Evolutionary conservation across 2,888 invertebrate genomes (phyloP), one percentile per base, ranked within the genome.

Genomic region (Celastrina argiolus): DNA sequence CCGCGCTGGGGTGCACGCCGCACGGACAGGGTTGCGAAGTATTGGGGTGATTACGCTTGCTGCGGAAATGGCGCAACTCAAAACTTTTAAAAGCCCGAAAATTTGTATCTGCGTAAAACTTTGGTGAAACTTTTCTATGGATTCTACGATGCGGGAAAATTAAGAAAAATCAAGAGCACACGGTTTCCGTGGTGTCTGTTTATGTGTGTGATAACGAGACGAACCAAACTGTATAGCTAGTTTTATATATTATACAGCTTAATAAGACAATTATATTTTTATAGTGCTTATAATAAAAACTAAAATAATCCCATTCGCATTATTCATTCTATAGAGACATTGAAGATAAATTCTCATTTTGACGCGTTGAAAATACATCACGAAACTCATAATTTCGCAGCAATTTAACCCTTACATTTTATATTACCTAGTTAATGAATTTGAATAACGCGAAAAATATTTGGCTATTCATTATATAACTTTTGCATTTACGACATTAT

Each of bases 1-100:
- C 81, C 78, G 74, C 76, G 78, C 75, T 71, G 78, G 80, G 83
- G 81, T 78, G 78, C 74, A 73, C 70, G 72, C 75, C 31, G 51
- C 72, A 71, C 73, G 75, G 76, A 78, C 80, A 76, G 77, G 79
- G 78, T 80, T 77, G 83, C 79, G 79, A 79, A 81, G 67, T 75
- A 80, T 78, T 81, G 78, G 88, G 88, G 86, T 78, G 80, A 71
- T 67, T 28, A 28, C 70, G 72, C 69, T 28, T 67, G 66, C 26
- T 6, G 16, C 68, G 68, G 79, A 18, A 79, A 75, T 69, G 78
- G 66, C 41, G 81, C 68, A 80, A 77, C 71, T 76, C 75, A 68
- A 68, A 69, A 66, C 26, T 58, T 14, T 39, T 36, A 4, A 14
- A 16, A 34, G 18, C 31, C 18, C 59, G 34, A 59, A 31, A 8